Percentiles rank a stretch among this genome's conserved stretches.
Evolutionary conservation across 1,140 invertebrate genomes (phyloP).

Genomic region (Pogonus chalceus): DNA sequence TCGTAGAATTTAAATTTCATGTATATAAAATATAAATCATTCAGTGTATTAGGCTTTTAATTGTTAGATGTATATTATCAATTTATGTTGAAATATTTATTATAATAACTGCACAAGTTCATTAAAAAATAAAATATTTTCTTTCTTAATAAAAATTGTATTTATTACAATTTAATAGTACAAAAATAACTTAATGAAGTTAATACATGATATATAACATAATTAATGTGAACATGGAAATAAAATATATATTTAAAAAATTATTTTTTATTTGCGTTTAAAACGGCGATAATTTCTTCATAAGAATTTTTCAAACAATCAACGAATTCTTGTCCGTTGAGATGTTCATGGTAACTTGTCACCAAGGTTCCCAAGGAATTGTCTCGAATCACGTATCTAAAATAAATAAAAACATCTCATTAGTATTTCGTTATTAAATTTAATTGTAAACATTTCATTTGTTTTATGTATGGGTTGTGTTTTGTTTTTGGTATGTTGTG

Average conservation of each 20-base stretch:
- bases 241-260: conserved; percentile 9
- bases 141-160: no score
- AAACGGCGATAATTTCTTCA: conserved; percentile 45
- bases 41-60: no score
- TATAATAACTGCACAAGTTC: no score
- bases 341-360: conserved; percentile 62
- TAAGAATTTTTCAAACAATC: conserved; percentile 58
- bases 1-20: no score
- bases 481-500: conserved; percentile 12
- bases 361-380: conserved; percentile 66
- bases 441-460: conserved; percentile 8
- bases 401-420: conserved; percentile 22
- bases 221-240: background rate
- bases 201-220: no score
- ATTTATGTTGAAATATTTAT: no score
- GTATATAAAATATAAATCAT: background rate
- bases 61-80: no score
- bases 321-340: conserved; percentile 59
- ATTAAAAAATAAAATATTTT: no score
- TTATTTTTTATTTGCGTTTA: conserved; percentile 24
- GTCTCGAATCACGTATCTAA: conserved; percentile 63
- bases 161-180: no score
- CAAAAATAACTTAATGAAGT: no score
- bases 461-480: background rate
- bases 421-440: background rate